Base-by-base conservation (phyloP, 1,140 invertebrate genomes). In the Meloidogyne exigua region DNA sequence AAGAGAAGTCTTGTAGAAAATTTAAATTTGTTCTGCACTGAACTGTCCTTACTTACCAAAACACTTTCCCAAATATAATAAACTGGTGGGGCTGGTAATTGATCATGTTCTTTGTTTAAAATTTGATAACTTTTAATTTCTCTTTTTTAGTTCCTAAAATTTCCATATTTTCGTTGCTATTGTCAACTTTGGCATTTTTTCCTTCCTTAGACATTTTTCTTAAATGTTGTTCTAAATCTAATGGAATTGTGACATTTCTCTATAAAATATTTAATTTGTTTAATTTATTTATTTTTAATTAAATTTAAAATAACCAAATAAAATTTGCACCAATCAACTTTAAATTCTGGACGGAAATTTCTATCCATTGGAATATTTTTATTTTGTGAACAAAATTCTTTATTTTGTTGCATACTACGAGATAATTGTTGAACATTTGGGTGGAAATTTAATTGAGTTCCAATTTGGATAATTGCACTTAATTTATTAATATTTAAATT, bases 301-400 rank as follows among this genome's bases (percentile, higher is more conserved):
- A 1, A 42, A 42, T 4, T 42, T 1, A 12, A 12, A 42, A 4
- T 75, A 25, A 87, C 84, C 57, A 85, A 28, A 9, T 70, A 63
- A 71, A 87, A 86, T 57, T 77, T 68, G 68, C 84, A 85, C 84
- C 84, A 85, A 71, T 85, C 85, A 42, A 85, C 75, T 9, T 77
- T 64, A 64, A 85, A 83, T 70, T 74, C 32, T 13, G 65, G 49
- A 13, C 63, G 63, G 63, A 85, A 85, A 67, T 86, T 80, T 63
- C 78, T 64, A 66, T 85, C 82, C 72, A 85, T 76, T 15, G 84
- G 83, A 65, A 85, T 83, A 23, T 77, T 21, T 7, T 76, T 68
- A 28, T 76, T 79, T 32, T 79, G 76, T 21, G 68, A 76, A 68
- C 84, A 85, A 69, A 82, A 87, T 15, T 85, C 39, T 12, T 81